phyloP scores from a whole-genome alignment of 2,113 vertebrate genomes.

The Leptosomus discolor region DNA sequence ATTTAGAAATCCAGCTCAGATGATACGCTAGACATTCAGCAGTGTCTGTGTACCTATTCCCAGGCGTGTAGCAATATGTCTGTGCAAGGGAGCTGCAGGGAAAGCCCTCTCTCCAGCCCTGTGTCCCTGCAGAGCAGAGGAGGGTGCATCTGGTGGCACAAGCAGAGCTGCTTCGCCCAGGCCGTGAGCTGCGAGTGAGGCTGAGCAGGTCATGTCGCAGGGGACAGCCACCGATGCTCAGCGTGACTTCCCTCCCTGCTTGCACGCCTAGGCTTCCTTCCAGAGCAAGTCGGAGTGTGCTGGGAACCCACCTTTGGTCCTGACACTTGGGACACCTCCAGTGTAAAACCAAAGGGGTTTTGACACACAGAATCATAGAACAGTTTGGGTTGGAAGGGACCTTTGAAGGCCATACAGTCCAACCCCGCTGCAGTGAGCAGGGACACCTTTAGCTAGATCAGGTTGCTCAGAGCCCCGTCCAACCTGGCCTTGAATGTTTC shows the following conservation, averaged over 20 bases:
- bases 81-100: neutral
- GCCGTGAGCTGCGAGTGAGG: neutral
- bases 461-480: too few species aligned
- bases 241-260: neutral
- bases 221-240: neutral
- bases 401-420: too few species aligned
- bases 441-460: too few species aligned
- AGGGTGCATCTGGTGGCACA: neutral
- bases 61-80: neutral
- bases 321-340: too few species aligned
- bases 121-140: accelerated
- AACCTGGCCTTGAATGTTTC: too few species aligned
- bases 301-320: neutral
- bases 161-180: neutral
- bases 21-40: neutral
- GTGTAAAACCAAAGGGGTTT: neutral
- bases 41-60: neutral
- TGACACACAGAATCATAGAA: too few species aligned
- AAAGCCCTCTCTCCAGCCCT: neutral
- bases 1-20: neutral
- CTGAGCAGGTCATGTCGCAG: neutral
- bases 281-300: accelerated
- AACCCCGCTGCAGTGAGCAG: too few species aligned
- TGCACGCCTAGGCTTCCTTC: neutral
- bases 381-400: too few species aligned